A percentile compares a stretch with the other conserved stretches of the same genome.
Conservation (phyloP, 2,888 invertebrate species). For the Mythimna impura region DNA sequence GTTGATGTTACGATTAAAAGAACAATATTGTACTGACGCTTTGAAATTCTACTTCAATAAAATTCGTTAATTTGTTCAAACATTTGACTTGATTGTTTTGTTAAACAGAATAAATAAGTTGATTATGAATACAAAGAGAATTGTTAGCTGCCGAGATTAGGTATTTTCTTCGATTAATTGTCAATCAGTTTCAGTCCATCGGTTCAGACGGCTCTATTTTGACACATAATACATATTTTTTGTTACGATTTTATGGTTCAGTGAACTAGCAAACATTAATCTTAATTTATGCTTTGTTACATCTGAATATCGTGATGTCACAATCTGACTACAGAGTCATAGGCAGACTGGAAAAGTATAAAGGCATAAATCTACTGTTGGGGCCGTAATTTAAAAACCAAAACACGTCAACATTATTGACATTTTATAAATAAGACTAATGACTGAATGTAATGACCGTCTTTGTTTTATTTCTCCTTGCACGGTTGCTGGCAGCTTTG, state of each 20-base stretch:
- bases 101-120: constrained; percentile 48
- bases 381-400: too few species aligned
- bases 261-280: background rate
- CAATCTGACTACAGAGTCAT: background rate
- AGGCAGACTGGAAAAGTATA: too few species aligned
- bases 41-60: constrained; percentile 45
- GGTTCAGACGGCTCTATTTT: background rate
- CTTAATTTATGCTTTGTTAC: background rate
- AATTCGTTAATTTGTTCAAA: constrained; percentile 51
- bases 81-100: constrained; percentile 44
- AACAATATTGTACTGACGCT: constrained; percentile 52
- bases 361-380: too few species aligned
- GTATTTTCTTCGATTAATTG: constrained; percentile 10
- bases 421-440: too few species aligned
- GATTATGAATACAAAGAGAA: constrained; percentile 29
- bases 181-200: background rate
- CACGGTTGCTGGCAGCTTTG: too few species aligned
- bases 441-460: too few species aligned
- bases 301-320: background rate
- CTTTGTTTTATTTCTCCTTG: too few species aligned
- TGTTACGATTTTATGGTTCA: constrained; percentile 2
- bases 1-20: constrained; percentile 61
- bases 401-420: too few species aligned
- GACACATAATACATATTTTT: background rate
- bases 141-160: constrained; percentile 11